Percentiles rank a stretch among this genome's conserved stretches.
These are phyloP conservation scores for Nemapogon koenigi DNA, from an alignment of 2,888 invertebrate species.

Conservation along the genomic window DNA sequence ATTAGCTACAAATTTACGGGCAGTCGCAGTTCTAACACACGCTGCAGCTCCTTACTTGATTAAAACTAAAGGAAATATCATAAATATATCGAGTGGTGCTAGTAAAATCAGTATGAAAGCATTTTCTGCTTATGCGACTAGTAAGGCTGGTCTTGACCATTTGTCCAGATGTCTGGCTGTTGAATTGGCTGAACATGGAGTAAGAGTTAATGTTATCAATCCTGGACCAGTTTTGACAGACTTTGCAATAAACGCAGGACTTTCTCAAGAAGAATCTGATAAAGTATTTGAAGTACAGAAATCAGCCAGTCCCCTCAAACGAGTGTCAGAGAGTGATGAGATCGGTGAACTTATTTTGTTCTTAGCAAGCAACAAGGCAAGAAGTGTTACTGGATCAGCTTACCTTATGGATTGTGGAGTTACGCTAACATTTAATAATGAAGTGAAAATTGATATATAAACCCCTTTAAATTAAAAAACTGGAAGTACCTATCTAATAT, in stretches of 20 bases:
- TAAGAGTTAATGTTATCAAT: slow-evolving; percentile 73
- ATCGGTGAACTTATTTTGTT: slow-evolving; percentile 24
- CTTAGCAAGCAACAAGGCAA: slow-evolving; percentile 30
- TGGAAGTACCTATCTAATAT: too few relatives aligned
- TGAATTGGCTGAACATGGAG: slow-evolving; percentile 62
- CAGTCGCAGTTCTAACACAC: slow-evolving; percentile 23
- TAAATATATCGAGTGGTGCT: slow-evolving; percentile 27
- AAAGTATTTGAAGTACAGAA: slow-evolving; percentile 14
- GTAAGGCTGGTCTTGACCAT: slow-evolving; percentile 77
- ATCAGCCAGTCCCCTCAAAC: slow-evolving; percentile 21
- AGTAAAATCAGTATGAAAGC: slow-evolving; percentile 3
- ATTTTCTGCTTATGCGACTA: slow-evolving; percentile 62
- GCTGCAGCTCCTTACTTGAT: slow-evolving; percentile 20
- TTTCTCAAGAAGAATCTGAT: slow-evolving; percentile 18
- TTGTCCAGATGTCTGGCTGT: slow-evolving; percentile 73
- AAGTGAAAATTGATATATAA: too few relatives aligned
- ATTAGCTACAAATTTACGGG: slow-evolving; percentile 25
- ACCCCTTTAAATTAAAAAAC: too few relatives aligned
- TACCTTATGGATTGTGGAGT: slow-evolving; percentile 18
- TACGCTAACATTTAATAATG: too few relatives aligned
- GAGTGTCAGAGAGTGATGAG: slow-evolving; percentile 23
- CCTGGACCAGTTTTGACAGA: slow-evolving; percentile 70
- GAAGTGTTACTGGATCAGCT: slow-evolving; percentile 27
- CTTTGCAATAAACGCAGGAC: slow-evolving; percentile 39
- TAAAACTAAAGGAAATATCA: slow-evolving; percentile 26